Conservation (phyloP, 2,797 vertebrate genomes). For the Mus caroli region DNA sequence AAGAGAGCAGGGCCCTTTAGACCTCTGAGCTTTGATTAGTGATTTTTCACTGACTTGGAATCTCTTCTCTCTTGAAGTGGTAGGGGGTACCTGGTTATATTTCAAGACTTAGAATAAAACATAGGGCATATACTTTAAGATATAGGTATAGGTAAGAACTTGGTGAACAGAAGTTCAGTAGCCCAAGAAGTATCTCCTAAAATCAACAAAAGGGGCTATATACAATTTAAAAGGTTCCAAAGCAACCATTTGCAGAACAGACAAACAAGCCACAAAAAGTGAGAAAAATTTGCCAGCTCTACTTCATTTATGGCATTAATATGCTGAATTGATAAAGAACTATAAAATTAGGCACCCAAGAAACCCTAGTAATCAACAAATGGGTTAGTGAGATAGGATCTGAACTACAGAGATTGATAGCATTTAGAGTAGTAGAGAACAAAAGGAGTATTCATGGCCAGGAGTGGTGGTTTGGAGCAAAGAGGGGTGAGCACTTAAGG, state of each 20-base stretch:
- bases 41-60: background rate
- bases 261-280: background rate
- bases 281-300: background rate
- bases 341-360: background rate
- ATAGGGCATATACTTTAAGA: background rate
- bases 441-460: background rate
- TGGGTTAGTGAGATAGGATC: no score
- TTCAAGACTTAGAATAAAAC: background rate
- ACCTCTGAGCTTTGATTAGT: background rate
- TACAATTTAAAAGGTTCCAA: background rate
- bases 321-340: background rate
- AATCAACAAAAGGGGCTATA: background rate
- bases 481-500: background rate
- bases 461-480: background rate
- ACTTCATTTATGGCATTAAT: background rate
- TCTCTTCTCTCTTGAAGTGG: background rate
- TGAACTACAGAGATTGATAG: background rate
- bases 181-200: background rate
- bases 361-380: background rate
- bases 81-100: background rate
- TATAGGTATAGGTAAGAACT: background rate
- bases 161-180: background rate
- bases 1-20: background rate
- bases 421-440: background rate
- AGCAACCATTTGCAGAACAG: background rate